A percentile compares a stretch with the other conserved stretches of the same genome.
These are phyloP conservation scores for Enchytraeus crypticus DNA, from an alignment of 2,888 invertebrate species.

Conservation along the genomic window DNA sequence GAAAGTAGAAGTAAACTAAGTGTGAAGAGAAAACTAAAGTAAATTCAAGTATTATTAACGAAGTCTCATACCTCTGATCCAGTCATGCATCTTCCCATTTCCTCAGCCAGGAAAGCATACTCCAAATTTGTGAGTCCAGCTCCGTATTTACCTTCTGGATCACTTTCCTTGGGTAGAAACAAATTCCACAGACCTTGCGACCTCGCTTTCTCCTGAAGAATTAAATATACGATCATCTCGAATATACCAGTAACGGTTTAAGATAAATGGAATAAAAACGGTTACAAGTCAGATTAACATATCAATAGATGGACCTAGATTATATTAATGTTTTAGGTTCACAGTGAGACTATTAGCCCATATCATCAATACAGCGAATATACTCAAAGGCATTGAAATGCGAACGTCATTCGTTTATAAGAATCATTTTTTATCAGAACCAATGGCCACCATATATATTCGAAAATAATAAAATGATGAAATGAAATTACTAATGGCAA, in stretches of 20 bases:
- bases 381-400: too few species aligned
- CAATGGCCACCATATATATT: too few species aligned
- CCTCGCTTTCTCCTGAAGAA: slow-evolving; percentile 43
- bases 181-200: slow-evolving; percentile 49
- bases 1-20: slow-evolving; percentile 17
- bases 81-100: slow-evolving; percentile 46
- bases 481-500: too few species aligned
- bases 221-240: not conserved
- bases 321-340: too few species aligned
- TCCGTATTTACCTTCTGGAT: slow-evolving; percentile 40
- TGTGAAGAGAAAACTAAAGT: not conserved
- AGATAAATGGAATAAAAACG: not conserved
- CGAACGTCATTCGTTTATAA: too few species aligned
- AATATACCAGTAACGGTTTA: not conserved
- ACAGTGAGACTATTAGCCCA: too few species aligned
- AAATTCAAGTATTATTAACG: not conserved
- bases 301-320: too few species aligned
- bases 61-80: slow-evolving; percentile 51
- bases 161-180: slow-evolving; percentile 48
- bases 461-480: too few species aligned
- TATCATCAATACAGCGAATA: too few species aligned
- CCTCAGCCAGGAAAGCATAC: slow-evolving; percentile 51
- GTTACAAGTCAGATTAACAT: not conserved
- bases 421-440: too few species aligned
- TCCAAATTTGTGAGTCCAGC: slow-evolving; percentile 50